Conservation (phyloP, 1,140 invertebrate species). For the Diprion similis region DNA sequence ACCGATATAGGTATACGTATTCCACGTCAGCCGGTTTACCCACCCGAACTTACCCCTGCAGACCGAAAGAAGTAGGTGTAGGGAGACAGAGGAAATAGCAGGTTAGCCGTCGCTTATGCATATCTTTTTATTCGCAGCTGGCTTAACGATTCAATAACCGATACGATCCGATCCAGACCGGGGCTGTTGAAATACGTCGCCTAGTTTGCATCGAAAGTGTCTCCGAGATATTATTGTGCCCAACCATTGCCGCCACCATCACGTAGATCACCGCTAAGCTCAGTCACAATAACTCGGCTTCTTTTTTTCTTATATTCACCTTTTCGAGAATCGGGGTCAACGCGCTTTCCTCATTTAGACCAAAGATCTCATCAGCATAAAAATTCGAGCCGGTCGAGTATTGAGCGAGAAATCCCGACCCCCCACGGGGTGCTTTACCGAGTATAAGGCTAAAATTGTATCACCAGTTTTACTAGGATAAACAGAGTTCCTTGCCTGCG, state of each 20-base stretch:
- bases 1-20: background rate
- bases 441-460: too few species aligned
- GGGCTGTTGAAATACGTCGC: slow-evolving; percentile 31
- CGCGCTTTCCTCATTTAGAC: too few species aligned
- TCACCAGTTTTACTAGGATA: too few species aligned
- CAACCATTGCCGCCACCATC: background rate
- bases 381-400: too few species aligned
- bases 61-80: background rate
- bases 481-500: too few species aligned
- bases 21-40: slow-evolving; percentile 10
- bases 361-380: too few species aligned
- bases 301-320: background rate
- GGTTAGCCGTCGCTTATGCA: slow-evolving; percentile 43
- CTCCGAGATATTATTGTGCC: slow-evolving; percentile 36
- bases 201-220: slow-evolving; percentile 58
- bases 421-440: too few species aligned
- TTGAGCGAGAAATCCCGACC: too few species aligned
- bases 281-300: background rate
- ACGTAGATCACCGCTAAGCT: background rate
- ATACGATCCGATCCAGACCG: slow-evolving; percentile 29
- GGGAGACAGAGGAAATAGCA: background rate
- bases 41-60: background rate
- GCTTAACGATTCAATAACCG: slow-evolving; percentile 64
- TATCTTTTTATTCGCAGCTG: slow-evolving; percentile 54
- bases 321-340: background rate